Evolutionary conservation across 2,888 invertebrate species (phyloP).

Genomic region (Epirrhoe tristata): DNA sequence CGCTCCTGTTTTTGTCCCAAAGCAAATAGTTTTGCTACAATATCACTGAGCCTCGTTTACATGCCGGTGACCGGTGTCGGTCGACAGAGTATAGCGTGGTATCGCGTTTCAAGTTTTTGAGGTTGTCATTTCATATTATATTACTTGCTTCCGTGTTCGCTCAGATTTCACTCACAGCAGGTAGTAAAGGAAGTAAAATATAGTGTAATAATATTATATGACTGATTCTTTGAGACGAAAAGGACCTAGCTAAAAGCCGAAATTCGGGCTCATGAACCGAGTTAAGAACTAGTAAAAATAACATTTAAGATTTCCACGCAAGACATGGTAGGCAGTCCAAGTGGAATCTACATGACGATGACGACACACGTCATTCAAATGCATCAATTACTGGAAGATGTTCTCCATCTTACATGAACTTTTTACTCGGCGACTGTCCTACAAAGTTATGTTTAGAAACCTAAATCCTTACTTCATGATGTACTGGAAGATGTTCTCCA

Average conservation of each 20-base stretch:
- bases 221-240: too few species aligned
- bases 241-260: too few species aligned
- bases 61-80: background rate
- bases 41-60: background rate
- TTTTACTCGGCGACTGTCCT: background rate
- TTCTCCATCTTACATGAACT: too few species aligned
- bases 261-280: too few species aligned
- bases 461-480: constrained; percentile 90
- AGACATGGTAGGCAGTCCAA: too few species aligned
- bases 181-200: background rate
- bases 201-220: too few species aligned
- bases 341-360: too few species aligned
- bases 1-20: background rate
- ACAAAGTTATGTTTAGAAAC: background rate
- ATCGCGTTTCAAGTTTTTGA: background rate
- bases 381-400: too few species aligned
- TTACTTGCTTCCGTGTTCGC: background rate
- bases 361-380: too few species aligned
- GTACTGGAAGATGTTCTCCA: constrained; percentile 96
- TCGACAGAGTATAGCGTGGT: background rate
- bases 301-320: too few species aligned
- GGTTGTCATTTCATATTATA: background rate
- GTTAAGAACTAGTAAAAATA: too few species aligned
- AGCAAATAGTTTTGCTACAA: background rate
- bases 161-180: background rate